Evolutionary conservation across 2,888 invertebrate genomes (phyloP).

Genomic region (Erebia ligea): DNA sequence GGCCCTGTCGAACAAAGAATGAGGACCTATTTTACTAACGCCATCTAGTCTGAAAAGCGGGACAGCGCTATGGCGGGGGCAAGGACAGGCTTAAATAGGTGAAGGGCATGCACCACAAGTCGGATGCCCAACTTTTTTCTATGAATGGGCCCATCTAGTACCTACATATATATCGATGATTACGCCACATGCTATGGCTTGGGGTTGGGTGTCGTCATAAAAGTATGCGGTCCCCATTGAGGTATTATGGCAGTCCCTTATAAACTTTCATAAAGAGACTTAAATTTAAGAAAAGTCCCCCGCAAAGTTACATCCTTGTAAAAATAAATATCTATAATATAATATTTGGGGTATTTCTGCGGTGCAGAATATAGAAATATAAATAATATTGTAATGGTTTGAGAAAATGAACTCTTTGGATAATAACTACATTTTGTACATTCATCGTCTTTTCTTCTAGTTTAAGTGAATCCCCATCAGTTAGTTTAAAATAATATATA

Average conservation of each 20-base stretch:
- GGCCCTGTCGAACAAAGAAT: no score
- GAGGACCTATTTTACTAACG: no score
- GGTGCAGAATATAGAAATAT: background rate
- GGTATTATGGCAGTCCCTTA: no score
- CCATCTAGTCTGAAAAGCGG: no score
- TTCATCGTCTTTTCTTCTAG: background rate
- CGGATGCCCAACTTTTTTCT: no score
- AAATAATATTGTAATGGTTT: background rate
- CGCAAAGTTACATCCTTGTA: background rate
- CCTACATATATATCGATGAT: no score
- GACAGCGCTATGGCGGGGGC: no score
- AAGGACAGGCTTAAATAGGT: no score
- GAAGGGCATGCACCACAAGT: no score
- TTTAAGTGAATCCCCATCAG: background rate
- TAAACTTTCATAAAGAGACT: constrained; percentile 24
- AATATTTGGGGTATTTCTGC: constrained; percentile 2
- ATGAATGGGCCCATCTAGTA: no score
- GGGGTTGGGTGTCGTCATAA: background rate
- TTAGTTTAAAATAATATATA: background rate
- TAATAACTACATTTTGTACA: background rate
- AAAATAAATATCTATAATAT: background rate
- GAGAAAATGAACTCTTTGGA: background rate
- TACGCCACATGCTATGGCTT: background rate
- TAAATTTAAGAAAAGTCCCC: background rate
- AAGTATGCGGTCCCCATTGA: background rate